Percentiles rank a stretch among this genome's conserved stretches.
phyloP scores from a whole-genome alignment of 2,797 vertebrate species.

The Sphenopsis melanotis region DNA sequence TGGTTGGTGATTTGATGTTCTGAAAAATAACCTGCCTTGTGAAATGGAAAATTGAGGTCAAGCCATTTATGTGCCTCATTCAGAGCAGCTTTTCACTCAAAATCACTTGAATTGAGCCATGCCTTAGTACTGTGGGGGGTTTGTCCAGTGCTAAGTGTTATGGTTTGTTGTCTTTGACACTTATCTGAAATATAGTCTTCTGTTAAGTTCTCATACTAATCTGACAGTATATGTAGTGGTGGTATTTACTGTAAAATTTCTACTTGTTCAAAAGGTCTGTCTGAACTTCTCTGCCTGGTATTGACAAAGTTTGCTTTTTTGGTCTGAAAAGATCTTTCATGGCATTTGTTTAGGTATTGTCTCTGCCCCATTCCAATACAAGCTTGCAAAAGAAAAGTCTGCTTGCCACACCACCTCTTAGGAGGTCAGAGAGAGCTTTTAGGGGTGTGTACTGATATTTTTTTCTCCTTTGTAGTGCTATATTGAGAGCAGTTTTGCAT shows the following conservation, averaged over 20 bases:
- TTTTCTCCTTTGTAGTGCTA: neutral
- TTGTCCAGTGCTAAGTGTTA: neutral
- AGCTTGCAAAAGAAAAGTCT: neutral
- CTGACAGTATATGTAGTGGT: neutral
- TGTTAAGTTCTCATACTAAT: neutral
- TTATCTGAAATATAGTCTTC: neutral
- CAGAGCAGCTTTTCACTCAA: neutral
- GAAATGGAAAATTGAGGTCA: slow-evolving; percentile 20
- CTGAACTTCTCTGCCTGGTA: neutral
- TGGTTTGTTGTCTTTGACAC: neutral
- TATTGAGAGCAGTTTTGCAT: neutral
- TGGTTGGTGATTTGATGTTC: neutral
- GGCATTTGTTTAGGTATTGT: neutral
- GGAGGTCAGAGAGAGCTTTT: neutral
- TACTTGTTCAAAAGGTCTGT: neutral
- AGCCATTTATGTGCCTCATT: neutral
- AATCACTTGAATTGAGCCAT: neutral
- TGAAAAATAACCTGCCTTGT: neutral
- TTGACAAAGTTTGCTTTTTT: neutral
- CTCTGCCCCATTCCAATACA: neutral
- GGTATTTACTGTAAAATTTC: neutral
- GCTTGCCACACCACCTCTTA: rapidly evolving
- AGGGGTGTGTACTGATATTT: neutral
- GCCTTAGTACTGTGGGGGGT: neutral
- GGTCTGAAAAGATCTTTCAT: neutral